Evolutionary conservation across 2,888 invertebrate genomes (phyloP), one percentile per base, ranked within the genome.

Genomic region (Drosophila macrospina): DNA sequence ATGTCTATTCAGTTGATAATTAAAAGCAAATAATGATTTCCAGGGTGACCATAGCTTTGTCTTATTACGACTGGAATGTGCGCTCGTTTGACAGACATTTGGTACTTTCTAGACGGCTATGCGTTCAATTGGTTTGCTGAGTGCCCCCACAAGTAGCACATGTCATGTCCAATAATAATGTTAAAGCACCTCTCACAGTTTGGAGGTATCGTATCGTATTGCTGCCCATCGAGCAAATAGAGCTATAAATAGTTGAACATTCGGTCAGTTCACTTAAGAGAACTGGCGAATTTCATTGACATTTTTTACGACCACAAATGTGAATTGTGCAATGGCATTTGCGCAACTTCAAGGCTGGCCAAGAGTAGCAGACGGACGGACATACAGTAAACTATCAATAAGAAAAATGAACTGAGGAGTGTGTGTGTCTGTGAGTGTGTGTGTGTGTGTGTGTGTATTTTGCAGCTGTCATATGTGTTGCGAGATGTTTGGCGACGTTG

Each of bases 341-440:
- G 72, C 71, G 71, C 77, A 72, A 57, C 73, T 63, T 72, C 85
- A 82, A 82, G 86, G 88, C 76, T 78, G 48, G 44, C 15, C 39
- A 42, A 39, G 30, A 50, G 41, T 16, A 20, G 37, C 16, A 42
- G 28, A 60, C 10, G 26, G 26, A 26, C 24, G n/a, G 5, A 30
- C 45, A 30, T 15, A 32, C 20, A 55, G 3, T n/a, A 36, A 47
- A 15, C 41, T 30, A 69, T 69, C 69, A 69, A 63, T 75, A 54
- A 37, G 60, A 50, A 45, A 67, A 62, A 51, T 67, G 57, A 67
- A 59, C 57, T 61, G 24, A 45, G 47, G 45, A 56, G 39, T 37
- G 13, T 50, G 20, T 64, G 48, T 66, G n/a, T n/a, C n/a, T n/a
- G n/a, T n/a, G n/a, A n/a, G 13, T 50, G 20, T 64, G 48, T 66